Conservation (phyloP, 2,113 vertebrate species). For the Ciconia maguari region DNA sequence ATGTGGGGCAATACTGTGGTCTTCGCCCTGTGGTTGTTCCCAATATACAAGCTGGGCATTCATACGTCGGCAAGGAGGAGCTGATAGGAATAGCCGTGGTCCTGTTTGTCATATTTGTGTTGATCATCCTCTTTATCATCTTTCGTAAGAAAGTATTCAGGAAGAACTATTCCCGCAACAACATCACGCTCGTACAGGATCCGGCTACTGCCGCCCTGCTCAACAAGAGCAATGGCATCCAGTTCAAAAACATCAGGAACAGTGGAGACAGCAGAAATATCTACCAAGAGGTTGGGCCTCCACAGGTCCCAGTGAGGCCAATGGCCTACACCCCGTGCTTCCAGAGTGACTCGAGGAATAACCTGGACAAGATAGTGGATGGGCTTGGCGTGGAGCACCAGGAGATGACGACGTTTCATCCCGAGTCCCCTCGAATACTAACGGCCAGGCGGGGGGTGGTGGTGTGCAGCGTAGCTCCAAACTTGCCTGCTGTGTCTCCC, state of each 20-base stretch:
- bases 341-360: slow-evolving; percentile 86
- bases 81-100: slow-evolving; percentile 92
- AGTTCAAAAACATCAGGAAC: slow-evolving; percentile 86
- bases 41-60: slow-evolving; percentile 93
- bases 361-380: slow-evolving; percentile 90
- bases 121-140: slow-evolving; percentile 89
- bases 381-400: slow-evolving; percentile 84
- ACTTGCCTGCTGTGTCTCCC: slow-evolving; percentile 86
- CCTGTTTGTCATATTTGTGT: slow-evolving; percentile 87
- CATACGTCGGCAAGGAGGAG: slow-evolving; percentile 93
- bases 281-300: slow-evolving; percentile 87
- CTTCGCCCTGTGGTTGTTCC: slow-evolving; percentile 92
- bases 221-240: slow-evolving; percentile 90
- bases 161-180: slow-evolving; percentile 93
- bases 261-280: slow-evolving; percentile 85
- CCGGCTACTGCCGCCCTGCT: slow-evolving; percentile 92
- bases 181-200: slow-evolving; percentile 92
- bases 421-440: slow-evolving; percentile 90
- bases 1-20: slow-evolving; percentile 88
- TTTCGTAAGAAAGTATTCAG: slow-evolving; percentile 95
- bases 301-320: slow-evolving; percentile 92
- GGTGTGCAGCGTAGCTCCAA: slow-evolving; percentile 96
- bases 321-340: slow-evolving; percentile 97
- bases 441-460: slow-evolving; percentile 88
- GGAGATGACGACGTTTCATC: slow-evolving; percentile 96